Conservation (phyloP, 2,888 invertebrate species). For the Catocala nupta region DNA sequence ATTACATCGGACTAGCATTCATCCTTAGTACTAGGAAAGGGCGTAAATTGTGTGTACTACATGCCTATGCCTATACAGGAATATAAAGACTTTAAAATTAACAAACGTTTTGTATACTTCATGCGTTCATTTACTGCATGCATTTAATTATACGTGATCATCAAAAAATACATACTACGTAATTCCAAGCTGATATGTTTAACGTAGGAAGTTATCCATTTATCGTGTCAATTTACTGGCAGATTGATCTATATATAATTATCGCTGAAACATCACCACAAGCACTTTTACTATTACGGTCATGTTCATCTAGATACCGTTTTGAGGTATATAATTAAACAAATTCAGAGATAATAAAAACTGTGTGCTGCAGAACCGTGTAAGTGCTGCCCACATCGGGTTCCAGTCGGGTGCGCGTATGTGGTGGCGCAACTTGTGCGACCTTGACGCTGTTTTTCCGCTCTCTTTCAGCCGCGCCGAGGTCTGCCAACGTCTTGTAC, state of each 20-base stretch:
- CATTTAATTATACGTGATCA: too few species aligned
- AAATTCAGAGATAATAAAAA: slow-evolving; percentile 40
- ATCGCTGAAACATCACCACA: not conserved
- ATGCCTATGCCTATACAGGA: too few species aligned
- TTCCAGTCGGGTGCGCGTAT: slow-evolving; percentile 76
- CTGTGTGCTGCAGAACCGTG: slow-evolving; percentile 44
- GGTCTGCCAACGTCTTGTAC: slow-evolving; percentile 66
- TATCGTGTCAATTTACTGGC: too few species aligned
- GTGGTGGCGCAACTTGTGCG: slow-evolving; percentile 72
- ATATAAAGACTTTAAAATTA: too few species aligned
- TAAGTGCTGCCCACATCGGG: slow-evolving; percentile 59
- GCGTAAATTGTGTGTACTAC: too few species aligned
- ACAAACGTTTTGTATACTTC: too few species aligned
- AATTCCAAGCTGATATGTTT: too few species aligned
- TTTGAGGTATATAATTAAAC: slow-evolving; percentile 33
- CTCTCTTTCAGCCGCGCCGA: slow-evolving; percentile 84
- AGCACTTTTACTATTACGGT: slow-evolving; percentile 2
- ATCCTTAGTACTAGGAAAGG: too few species aligned
- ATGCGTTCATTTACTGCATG: too few species aligned
- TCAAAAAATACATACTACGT: too few species aligned
- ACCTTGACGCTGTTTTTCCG: slow-evolving; percentile 86
- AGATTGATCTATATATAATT: not conserved
- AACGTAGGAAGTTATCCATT: too few species aligned
- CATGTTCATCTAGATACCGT: slow-evolving; percentile 27
- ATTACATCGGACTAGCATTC: too few species aligned